Evolutionary conservation across 1,140 invertebrate genomes (phyloP).

Genomic region (Vanessa tameamea): DNA sequence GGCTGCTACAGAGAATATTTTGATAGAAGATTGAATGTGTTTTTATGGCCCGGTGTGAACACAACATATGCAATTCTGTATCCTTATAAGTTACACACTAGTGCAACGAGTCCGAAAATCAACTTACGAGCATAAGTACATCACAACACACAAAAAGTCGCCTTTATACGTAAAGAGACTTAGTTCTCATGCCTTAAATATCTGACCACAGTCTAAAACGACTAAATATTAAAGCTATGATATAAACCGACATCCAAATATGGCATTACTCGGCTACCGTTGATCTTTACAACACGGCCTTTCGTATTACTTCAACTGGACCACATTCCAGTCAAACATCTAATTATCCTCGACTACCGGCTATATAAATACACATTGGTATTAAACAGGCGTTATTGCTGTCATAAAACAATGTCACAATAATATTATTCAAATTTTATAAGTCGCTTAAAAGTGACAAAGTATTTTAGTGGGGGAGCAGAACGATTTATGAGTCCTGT

Average conservation of each 20-base stretch:
- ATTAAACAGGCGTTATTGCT: conserved; percentile 36
- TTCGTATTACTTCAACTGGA: conserved; percentile 32
- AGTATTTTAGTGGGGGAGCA: conserved; percentile 56
- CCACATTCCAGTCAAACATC: conserved; percentile 36
- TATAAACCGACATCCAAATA: conserved; percentile 38
- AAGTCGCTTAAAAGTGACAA: conserved; percentile 63
- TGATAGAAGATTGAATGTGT: too few relatives aligned
- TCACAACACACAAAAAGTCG: not conserved
- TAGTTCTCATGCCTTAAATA: conserved; percentile 21
- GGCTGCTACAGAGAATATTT: too few relatives aligned
- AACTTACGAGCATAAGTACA: too few relatives aligned
- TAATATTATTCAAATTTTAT: conserved; percentile 59
- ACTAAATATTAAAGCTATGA: conserved; percentile 29
- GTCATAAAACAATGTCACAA: conserved; percentile 58
- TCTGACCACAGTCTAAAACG: conserved; percentile 7
- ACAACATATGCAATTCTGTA: too few relatives aligned
- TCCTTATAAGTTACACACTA: too few relatives aligned
- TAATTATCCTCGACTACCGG: conserved; percentile 32
- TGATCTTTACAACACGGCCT: conserved; percentile 36
- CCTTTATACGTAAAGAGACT: not conserved
- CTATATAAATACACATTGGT: conserved; percentile 30
- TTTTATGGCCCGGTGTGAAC: too few relatives aligned
- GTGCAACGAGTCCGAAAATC: too few relatives aligned
- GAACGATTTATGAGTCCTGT: conserved; percentile 66
- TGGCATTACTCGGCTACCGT: conserved; percentile 35